Conservation (phyloP, 2,113 vertebrate genomes). For the Cnemophilus loriae region DNA sequence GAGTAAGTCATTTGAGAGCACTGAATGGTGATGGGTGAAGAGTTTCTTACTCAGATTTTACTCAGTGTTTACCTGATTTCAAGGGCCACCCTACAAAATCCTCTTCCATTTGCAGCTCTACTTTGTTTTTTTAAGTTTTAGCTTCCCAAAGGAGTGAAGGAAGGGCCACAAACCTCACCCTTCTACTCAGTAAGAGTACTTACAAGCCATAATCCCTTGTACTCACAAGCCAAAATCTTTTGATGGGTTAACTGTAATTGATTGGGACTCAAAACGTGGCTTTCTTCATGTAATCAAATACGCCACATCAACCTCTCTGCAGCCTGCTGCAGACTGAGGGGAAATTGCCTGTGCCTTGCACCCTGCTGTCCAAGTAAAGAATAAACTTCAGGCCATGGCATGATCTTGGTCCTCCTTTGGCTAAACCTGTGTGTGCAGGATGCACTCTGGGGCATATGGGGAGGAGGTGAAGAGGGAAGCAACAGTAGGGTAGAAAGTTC, state of each 20-base stretch:
- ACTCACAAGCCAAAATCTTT: not conserved
- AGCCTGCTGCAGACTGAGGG: not conserved
- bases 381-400: not conserved
- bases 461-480: not conserved
- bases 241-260: not conserved
- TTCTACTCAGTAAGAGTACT: not conserved
- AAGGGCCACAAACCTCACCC: not conserved
- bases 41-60: not conserved
- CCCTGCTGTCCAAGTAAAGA: not conserved
- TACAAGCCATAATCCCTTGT: not conserved
- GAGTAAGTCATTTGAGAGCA: not conserved
- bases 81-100: not conserved
- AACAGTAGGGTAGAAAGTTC: not conserved
- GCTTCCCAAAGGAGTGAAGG: not conserved
- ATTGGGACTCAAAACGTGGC: not conserved
- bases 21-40: not conserved
- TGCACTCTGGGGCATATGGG: no score
- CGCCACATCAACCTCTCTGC: not conserved
- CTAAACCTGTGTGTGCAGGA: fast-evolving
- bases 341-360: not conserved
- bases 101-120: not conserved
- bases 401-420: not conserved
- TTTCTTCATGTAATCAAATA: not conserved
- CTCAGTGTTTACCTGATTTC: not conserved
- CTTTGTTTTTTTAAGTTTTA: not conserved